A percentile compares a stretch with the other conserved stretches of the same genome.
Evolutionary conservation across 1,140 invertebrate species (phyloP).

Genomic region (Drosophila ananassae): DNA sequence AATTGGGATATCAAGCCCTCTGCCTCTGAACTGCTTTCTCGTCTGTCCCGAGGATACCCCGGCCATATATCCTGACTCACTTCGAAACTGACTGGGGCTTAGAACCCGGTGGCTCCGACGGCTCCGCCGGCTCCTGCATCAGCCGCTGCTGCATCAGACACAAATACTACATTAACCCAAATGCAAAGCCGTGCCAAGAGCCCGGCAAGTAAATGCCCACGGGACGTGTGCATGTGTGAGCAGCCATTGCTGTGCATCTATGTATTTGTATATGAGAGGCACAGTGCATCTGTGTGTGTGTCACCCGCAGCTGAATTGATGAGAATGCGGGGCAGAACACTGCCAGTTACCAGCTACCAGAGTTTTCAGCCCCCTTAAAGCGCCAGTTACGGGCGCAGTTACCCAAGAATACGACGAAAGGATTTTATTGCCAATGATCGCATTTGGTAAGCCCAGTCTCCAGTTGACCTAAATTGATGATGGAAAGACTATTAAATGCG

Average conservation of each 20-base stretch:
- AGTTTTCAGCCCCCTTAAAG: slow-evolving; percentile 23
- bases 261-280: not conserved
- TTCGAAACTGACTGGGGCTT: slow-evolving; percentile 34
- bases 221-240: slow-evolving; percentile 51
- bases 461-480: slow-evolving; percentile 38
- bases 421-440: slow-evolving; percentile 27
- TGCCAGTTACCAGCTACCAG: slow-evolving; percentile 32
- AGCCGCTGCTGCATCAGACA: slow-evolving; percentile 55
- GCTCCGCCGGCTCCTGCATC: not conserved
- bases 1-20: not conserved
- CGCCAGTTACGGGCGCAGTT: slow-evolving; percentile 20
- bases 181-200: slow-evolving; percentile 78
- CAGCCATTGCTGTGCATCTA: slow-evolving; percentile 16
- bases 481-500: slow-evolving; percentile 25
- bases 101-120: not conserved
- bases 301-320: slow-evolving; percentile 49
- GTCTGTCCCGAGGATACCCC: slow-evolving; percentile 3
- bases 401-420: slow-evolving; percentile 22
- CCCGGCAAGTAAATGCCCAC: slow-evolving; percentile 68
- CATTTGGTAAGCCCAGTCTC: slow-evolving; percentile 30
- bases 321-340: slow-evolving; percentile 33
- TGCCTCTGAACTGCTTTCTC: slow-evolving; percentile 6
- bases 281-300: slow-evolving; percentile 11
- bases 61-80: slow-evolving; percentile 16
- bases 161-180: slow-evolving; percentile 82